phyloP scores from a whole-genome alignment of 2,888 invertebrate genomes.

The Drosophila gaucha region DNA sequence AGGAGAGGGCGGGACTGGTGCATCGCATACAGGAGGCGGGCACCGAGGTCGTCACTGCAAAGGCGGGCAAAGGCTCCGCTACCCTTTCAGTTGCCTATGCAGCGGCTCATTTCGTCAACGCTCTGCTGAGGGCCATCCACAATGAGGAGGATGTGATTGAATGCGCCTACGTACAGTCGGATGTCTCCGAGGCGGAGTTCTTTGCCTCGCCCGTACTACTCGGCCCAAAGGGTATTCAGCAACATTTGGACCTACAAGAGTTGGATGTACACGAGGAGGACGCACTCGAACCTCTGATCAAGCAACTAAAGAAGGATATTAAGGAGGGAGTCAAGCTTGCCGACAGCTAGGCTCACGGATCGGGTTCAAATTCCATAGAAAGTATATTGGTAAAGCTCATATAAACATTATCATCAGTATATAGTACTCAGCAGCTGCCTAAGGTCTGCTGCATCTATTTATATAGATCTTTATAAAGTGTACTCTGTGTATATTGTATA shows the following conservation, averaged over 20 bases:
- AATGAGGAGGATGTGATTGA: conserved; percentile 92
- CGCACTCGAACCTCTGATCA: conserved; percentile 92
- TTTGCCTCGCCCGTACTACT: conserved; percentile 95
- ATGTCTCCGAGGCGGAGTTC: conserved; percentile 93
- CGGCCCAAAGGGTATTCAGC: conserved; percentile 90
- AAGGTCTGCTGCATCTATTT: conserved; percentile 19
- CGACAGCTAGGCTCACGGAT: not conserved
- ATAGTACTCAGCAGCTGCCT: not conserved
- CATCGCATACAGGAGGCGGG: conserved; percentile 98
- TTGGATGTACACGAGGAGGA: conserved; percentile 91
- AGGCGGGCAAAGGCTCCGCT: conserved; percentile 97
- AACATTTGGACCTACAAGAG: conserved; percentile 94
- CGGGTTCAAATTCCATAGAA: conserved; percentile 6
- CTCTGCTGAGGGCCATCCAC: conserved; percentile 91
- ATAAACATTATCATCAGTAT: not conserved
- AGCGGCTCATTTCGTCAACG: conserved; percentile 93
- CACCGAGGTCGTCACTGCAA: conserved; percentile 94
- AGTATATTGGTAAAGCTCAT: not conserved
- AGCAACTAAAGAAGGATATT: conserved; percentile 87
- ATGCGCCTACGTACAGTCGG: conserved; percentile 95
- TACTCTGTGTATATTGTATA: conserved; percentile 4
- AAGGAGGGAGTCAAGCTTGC: conserved; percentile 2
- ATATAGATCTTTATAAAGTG: too few species aligned
- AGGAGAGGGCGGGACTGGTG: conserved; percentile 92
- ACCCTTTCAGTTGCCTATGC: conserved; percentile 99